Evolutionary conservation across 2,797 vertebrate species (phyloP).

Genomic region (Crax fasciolata): DNA sequence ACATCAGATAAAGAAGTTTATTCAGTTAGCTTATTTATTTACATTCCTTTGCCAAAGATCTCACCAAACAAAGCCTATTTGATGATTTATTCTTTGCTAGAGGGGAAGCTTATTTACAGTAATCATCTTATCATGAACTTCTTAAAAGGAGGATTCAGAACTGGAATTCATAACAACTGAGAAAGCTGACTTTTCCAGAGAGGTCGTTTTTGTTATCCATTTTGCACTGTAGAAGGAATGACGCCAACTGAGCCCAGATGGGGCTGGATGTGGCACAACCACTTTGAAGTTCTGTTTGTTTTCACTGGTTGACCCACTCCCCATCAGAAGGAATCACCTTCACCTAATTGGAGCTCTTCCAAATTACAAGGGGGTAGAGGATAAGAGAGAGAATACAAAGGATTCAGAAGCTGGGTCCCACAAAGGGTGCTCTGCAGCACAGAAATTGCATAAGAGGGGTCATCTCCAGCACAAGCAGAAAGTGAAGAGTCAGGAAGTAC

Average conservation of each 20-base stretch:
- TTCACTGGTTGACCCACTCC: neutral
- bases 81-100: conserved; percentile 65
- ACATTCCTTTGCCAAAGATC: conserved; percentile 59
- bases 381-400: neutral
- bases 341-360: conserved; percentile 16
- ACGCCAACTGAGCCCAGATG: conserved; percentile 16
- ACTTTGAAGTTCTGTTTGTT: conserved; percentile 57
- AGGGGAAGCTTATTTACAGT: conserved; percentile 65
- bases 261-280: neutral
- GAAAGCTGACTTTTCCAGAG: conserved; percentile 41
- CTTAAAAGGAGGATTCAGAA: conserved; percentile 56
- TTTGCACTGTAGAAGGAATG: conserved; percentile 14
- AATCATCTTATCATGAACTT: conserved; percentile 41
- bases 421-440: neutral
- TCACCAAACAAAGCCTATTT: conserved; percentile 59
- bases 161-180: conserved; percentile 58
- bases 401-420: neutral
- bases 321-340: conserved; percentile 25
- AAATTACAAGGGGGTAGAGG: neutral
- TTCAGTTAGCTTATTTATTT: conserved; percentile 57
- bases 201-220: conserved; percentile 42
- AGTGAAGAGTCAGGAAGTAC: neutral
- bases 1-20: conserved; percentile 60
- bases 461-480: neutral
- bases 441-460: neutral